A percentile compares a stretch with the other conserved stretches of the same genome.
Evolutionary conservation across 2,888 invertebrate genomes (phyloP).

Genomic region (Adelphocoris suturalis): DNA sequence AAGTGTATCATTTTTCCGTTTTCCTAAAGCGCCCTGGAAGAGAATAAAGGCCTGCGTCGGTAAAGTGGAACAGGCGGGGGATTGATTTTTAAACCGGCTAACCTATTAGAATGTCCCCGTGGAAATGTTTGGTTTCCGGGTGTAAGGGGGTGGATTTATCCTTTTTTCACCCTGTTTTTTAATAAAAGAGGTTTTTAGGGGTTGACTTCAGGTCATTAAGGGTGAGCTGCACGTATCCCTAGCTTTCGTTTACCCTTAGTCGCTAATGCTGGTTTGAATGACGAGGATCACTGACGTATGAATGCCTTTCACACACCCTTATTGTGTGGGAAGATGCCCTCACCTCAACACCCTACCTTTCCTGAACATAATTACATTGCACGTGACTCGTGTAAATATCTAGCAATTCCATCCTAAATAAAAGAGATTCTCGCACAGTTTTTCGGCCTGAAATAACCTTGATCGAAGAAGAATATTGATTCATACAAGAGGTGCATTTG

Average conservation of each 20-base stretch:
- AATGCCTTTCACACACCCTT: neutral
- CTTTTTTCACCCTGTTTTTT: conserved; percentile 29
- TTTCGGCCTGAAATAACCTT: too few relatives aligned
- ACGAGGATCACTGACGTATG: conserved; percentile 24
- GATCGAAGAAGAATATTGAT: too few relatives aligned
- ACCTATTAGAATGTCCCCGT: conserved; percentile 56
- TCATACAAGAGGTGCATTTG: too few relatives aligned
- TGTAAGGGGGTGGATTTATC: neutral
- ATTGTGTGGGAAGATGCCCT: neutral
- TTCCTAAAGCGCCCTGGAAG: conserved; percentile 15
- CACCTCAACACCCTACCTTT: neutral
- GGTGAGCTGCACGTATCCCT: neutral
- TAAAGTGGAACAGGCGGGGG: neutral
- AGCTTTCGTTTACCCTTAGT: conserved; percentile 36
- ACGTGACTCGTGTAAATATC: too few relatives aligned
- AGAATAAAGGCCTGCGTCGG: conserved; percentile 23
- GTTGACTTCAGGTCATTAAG: conserved; percentile 45
- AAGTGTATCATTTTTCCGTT: conserved; percentile 67
- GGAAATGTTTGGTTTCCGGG: neutral
- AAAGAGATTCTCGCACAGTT: too few relatives aligned
- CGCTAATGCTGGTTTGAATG: conserved; percentile 57
- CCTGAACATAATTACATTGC: too few relatives aligned
- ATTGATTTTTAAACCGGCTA: conserved; percentile 57
- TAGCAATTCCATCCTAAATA: too few relatives aligned
- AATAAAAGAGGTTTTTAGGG: conserved; percentile 34